Base-by-base conservation (phyloP, 2,888 invertebrate species). In the Julus scandinavius region DNA sequence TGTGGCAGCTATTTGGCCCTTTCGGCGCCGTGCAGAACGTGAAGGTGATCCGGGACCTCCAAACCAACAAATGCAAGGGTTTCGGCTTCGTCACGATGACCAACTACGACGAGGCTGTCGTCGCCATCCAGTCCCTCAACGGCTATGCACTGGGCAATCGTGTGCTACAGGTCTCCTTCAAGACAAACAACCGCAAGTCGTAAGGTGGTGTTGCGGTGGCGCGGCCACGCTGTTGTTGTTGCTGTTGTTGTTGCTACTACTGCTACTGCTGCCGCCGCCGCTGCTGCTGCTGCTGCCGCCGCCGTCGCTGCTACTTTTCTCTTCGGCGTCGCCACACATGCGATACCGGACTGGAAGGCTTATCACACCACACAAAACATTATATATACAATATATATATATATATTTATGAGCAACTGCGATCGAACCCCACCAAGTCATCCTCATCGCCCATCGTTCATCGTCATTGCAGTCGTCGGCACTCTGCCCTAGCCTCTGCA, bases 1-100 rank as follows among this genome's bases (percentile, higher is more conserved):
- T 97, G 91, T 97, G 97, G 97, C 97, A 97, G 94, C 94, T 97
- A 91, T 99, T 99, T 93, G 98, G 98, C 90, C 98, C 98, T 86
- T 99, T 98, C 92, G 98, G 98, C 91, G 98, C 98, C 91, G 98
- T 99, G 92, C 97, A 98, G 93, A 97, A 96, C 94, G 98, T 98
- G 91, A 98, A 98, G 94, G 98, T 98, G 91, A 97, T 98, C 92
- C 95, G 97, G 92, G 98, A 98, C 94, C 95, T 97, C 91, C 96
- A 97, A 92, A 98, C 98, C 90, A 97, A 97, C 94, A 98, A 98
- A 93, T 98, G 98, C 94, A 98, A 98, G 94, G 99, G 99, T 90
- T 99, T 98, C 93, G 99, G 98, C 91, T 98, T 98, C 93, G 98
- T 99, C 91, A 98, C 98, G 90, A 99, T 99, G 98, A 98, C 98